A percentile compares a stretch with the other conserved stretches of the same genome.
Evolutionary conservation across 2,797 vertebrate genomes (phyloP).

Genomic region (Mycteria americana): DNA sequence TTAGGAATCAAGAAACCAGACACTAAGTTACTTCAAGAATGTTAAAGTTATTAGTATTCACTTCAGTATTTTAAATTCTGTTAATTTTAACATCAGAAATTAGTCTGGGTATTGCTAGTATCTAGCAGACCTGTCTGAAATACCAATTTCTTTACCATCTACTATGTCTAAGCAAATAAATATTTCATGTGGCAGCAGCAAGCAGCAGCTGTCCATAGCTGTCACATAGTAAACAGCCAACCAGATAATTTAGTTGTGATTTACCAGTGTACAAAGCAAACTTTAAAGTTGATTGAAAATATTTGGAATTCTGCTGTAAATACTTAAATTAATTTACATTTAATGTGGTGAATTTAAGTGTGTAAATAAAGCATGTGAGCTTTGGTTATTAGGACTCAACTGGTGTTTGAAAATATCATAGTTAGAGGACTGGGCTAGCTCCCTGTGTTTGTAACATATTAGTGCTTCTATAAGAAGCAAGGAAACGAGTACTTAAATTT

Average conservation of each 20-base stretch:
- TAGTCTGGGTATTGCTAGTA: neutral
- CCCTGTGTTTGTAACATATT: neutral
- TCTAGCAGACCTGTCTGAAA: neutral
- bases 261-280: neutral
- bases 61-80: neutral
- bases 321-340: neutral
- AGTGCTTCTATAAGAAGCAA: neutral
- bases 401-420: neutral
- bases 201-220: neutral
- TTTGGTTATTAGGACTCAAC: neutral
- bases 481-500: neutral
- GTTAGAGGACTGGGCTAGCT: neutral
- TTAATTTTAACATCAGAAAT: neutral
- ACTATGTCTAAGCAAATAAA: neutral
- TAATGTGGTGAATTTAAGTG: neutral
- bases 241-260: neutral
- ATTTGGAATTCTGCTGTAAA: neutral
- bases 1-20: neutral
- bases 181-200: neutral
- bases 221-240: neutral
- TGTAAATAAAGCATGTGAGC: neutral
- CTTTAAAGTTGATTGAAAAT: neutral
- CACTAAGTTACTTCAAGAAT: neutral
- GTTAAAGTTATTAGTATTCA: neutral
- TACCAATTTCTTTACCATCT: neutral